Evolutionary conservation across 1,140 invertebrate species (phyloP).

Genomic region (Drosophila triauraria): DNA sequence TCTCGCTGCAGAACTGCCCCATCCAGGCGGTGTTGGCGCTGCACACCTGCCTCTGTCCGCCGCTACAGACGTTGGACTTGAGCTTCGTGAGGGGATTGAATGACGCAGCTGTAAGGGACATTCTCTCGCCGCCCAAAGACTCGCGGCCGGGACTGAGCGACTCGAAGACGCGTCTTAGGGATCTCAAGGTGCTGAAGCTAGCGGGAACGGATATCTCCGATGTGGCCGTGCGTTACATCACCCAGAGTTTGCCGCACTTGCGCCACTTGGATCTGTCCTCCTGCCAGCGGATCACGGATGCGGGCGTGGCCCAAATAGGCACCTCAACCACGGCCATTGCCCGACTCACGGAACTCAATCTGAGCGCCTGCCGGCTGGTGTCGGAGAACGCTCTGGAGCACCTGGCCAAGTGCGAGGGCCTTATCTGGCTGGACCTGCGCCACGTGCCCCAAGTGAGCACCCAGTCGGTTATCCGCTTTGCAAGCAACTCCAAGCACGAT

Average conservation of each 20-base stretch:
- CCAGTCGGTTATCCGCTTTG: slow-evolving; percentile 92
- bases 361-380: slow-evolving; percentile 92
- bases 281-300: slow-evolving; percentile 94
- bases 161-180: slow-evolving; percentile 91
- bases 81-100: slow-evolving; percentile 92
- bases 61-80: slow-evolving; percentile 92
- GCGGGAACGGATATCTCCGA: slow-evolving; percentile 96
- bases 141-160: slow-evolving; percentile 93
- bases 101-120: slow-evolving; percentile 92
- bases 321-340: slow-evolving; percentile 85
- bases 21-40: slow-evolving; percentile 93
- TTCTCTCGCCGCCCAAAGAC: slow-evolving; percentile 93
- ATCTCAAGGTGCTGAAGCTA: slow-evolving; percentile 90
- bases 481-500: slow-evolving; percentile 90
- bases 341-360: slow-evolving; percentile 88
- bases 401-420: slow-evolving; percentile 87
- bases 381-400: slow-evolving; percentile 93
- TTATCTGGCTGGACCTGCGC: slow-evolving; percentile 90
- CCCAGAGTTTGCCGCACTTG: slow-evolving; percentile 91
- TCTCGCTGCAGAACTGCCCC: slow-evolving; percentile 92
- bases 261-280: slow-evolving; percentile 92
- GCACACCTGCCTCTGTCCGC: slow-evolving; percentile 93
- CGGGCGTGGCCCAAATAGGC: slow-evolving; percentile 93
- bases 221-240: slow-evolving; percentile 92
- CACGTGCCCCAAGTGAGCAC: slow-evolving; percentile 91